Evolutionary conservation across 2,113 vertebrate genomes (phyloP), one percentile per base, ranked within the genome.

Genomic region (Coryphaenoides rupestris): DNA sequence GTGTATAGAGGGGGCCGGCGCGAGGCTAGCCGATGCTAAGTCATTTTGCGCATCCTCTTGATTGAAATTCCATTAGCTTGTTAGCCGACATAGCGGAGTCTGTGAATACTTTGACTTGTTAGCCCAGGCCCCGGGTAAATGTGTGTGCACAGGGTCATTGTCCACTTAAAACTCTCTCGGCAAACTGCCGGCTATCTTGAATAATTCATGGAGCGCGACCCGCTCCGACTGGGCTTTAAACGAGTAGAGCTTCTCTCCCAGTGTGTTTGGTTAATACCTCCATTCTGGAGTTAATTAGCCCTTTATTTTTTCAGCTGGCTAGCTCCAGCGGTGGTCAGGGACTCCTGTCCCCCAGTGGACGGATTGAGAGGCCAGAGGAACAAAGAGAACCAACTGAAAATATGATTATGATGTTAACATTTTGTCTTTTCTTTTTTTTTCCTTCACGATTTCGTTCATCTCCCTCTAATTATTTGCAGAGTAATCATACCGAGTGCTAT

Each of bases 1-100:
- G 79, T 82, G 72, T 82, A 80, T 72, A 66, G 75, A 66, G 73
- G 63, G 26, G 69, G 66, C 74, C 55, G 75, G 74, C 68, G 77
- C 33, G 61, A 83, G 62, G 74, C 77, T 73, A 60, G 55, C 62
- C 79, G 76, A 72, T 81, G 80, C 83, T 84, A 82, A 86, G 75
- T 76, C 78, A 80, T 86, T 84, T 80, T 76, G 78, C 62, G 78
- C 79, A 81, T 86, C 81, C 84, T 85, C 85, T 86, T 89, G 88
- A 89, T 87, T 89, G 86, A 77, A 87, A 90, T 89, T 90, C 87
- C 86, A 89, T 90, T 88, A 92, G 86, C 87, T 89, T 86, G 80
- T 90, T 90, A 89, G 88, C 79, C 72, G 78, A 80, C 86, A 86
- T 77, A 81, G 78, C 74, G 81, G 75, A 84, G 85, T 74, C 73